Evolutionary conservation across 2,888 invertebrate genomes (phyloP), one percentile per base, ranked within the genome.

Genomic region (Leucozona laternaria): DNA sequence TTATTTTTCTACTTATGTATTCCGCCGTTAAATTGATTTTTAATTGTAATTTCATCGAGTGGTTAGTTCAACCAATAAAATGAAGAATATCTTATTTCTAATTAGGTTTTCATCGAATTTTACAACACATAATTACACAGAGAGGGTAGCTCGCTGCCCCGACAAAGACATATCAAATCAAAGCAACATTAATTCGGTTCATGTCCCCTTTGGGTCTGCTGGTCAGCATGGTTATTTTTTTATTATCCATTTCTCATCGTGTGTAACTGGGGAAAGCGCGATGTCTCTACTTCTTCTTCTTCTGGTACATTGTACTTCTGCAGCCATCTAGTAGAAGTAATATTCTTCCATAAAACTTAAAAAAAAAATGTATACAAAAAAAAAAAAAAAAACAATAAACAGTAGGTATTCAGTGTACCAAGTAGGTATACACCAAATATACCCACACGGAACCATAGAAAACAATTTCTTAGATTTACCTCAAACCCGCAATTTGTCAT

Each of bases 401-500:
- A 31, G 40, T 43, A 66, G 66, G 15, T 48, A 48, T 17, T 34
- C 20, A 66, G 20, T 60, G 58, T 64, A 28, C 62, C n/a, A 22
- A 64, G 62, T 45, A 10, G n/a, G n/a, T n/a, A n/a, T n/a, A n/a
- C n/a, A n/a, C n/a, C 62, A n/a, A 40, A 58, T n/a, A 66, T 37
- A 22, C 50, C 50, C 50, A 68, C 64, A 82, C 28, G 25, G 37
- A 72, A 60, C 50, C 43, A 60, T 53, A 55, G 22, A 82, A 73
- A 50, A 72, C 43, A 62, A 70, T 79, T 57, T 70, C 64, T 58
- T 70, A 64, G 79, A 64, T 79, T 25, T 43, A 75, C 64, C 83
- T 75, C 70, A 84, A 82, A 71, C 70, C 70, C 40, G 11, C 75
- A 79, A 75, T 79, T 75, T 83, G 68, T 83, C 73, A 79, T 70